These are phyloP conservation scores for Phytoseiulus persimilis DNA, from an alignment of 2,888 invertebrate genomes.

Conservation along the genomic window DNA sequence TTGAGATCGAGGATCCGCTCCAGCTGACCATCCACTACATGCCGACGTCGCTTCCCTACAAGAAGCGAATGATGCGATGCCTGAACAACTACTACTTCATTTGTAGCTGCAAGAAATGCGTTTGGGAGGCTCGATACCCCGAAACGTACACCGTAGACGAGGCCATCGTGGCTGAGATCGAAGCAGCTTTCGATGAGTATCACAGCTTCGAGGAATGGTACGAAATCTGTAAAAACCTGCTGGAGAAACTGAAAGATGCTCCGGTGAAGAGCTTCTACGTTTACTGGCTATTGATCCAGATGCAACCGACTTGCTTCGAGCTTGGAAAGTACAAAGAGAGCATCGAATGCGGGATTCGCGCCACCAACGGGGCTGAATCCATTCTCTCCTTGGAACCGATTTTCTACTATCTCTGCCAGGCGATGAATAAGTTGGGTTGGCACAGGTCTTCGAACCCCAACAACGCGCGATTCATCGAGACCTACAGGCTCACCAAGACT, in stretches of 20 bases:
- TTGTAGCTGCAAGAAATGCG: slow-evolving; percentile 26
- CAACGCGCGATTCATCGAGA: not conserved
- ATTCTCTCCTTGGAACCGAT: slow-evolving; percentile 12
- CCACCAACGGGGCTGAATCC: slow-evolving; percentile 14
- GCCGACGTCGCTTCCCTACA: not conserved
- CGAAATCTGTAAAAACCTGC: not conserved
- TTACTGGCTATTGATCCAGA: slow-evolving; percentile 17
- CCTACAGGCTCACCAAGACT: not conserved
- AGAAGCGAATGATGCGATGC: not conserved
- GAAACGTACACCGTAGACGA: not conserved
- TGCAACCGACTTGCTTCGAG: slow-evolving; percentile 21
- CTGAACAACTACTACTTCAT: slow-evolving; percentile 25
- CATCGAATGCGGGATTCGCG: slow-evolving; percentile 13
- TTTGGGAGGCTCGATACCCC: slow-evolving; percentile 15
- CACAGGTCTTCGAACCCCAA: not conserved
- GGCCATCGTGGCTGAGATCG: not conserved
- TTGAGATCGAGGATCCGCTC: not conserved
- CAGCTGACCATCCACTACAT: slow-evolving; percentile 19
- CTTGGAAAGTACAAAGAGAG: slow-evolving; percentile 19
- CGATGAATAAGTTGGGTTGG: slow-evolving; percentile 9
- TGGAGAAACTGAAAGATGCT: not conserved
- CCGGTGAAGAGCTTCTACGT: slow-evolving; percentile 10
- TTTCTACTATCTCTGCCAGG: not conserved
- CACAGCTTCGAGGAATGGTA: slow-evolving; percentile 18
- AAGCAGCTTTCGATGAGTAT: not conserved